A percentile compares a stretch with the other conserved stretches of the same genome.
Conservation (phyloP, 2,888 invertebrate genomes). For the Diarsia brunnea region DNA sequence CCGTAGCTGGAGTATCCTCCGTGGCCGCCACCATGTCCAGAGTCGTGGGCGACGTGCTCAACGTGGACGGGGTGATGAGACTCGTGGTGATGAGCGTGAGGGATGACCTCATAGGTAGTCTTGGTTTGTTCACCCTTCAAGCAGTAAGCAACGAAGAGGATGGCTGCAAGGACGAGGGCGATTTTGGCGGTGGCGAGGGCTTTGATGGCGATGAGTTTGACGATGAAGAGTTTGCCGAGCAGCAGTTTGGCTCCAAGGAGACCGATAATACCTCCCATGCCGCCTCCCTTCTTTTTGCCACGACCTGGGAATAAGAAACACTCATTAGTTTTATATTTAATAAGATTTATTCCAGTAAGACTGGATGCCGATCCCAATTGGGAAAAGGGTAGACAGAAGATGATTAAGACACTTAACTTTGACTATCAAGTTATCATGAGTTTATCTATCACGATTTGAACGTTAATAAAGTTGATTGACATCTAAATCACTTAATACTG, state of each 20-base stretch:
- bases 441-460: not conserved
- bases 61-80: slow-evolving; percentile 92
- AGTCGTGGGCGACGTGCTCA: slow-evolving; percentile 86
- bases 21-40: slow-evolving; percentile 76
- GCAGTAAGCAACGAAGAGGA: slow-evolving; percentile 91
- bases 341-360: too few relatives aligned
- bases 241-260: slow-evolving; percentile 88
- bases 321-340: not conserved
- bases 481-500: not conserved
- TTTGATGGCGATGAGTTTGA: slow-evolving; percentile 95
- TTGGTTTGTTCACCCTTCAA: slow-evolving; percentile 86
- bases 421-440: not conserved
- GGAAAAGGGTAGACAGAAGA: too few relatives aligned
- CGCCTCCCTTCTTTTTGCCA: slow-evolving; percentile 93
- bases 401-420: not conserved
- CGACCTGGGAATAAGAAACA: slow-evolving; percentile 89
- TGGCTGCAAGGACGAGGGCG: slow-evolving; percentile 93
- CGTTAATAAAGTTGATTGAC: not conserved
- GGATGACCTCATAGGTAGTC: slow-evolving; percentile 87
- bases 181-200: slow-evolving; percentile 95
- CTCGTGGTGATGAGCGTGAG: slow-evolving; percentile 89
- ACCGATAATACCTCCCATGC: slow-evolving; percentile 93
- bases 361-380: too few relatives aligned
- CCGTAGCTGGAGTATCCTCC: slow-evolving; percentile 80
- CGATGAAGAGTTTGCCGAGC: slow-evolving; percentile 92